Base-by-base conservation (phyloP, 2,797 vertebrate genomes). In the Acomys russatus region DNA sequence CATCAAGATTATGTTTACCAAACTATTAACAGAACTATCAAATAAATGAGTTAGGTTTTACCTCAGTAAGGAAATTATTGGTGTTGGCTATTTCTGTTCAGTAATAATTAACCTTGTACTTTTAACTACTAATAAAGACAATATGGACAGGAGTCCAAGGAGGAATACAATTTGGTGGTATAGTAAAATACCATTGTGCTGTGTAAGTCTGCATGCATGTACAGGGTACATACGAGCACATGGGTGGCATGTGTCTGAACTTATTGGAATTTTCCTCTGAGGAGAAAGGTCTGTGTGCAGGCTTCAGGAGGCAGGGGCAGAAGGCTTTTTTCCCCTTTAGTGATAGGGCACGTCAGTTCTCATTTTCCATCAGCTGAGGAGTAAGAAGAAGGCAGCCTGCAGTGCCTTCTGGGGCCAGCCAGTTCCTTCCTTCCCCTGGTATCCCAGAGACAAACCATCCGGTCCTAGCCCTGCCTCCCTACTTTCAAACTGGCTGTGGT, bases 341-440 rank as follows among this genome's bases (percentile, higher is more conserved):
- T 10, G 68, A 61, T 22, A 49, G 79, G 51, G 61, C 90, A n/a
- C 51, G 94, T 96, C 94, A 44, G 23, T 56, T 95, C 88, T 90
- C 77, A 93, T 96, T 97, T 94, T 83, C 77, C 87, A 30, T 92
- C 82, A 56, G 80, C 51, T 14, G 68, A 92, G 63, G 54, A 74
- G 68, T 2, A 25, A 8, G 14, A 18, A 90, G 77, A 0, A 22
- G 70, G 95, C 80, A 86, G 84, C 44, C 30, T 12, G 0, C 0
- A 0, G 51, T 74, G 78, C 90, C 54, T 89, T 85, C 66, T 70
- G 91, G 91, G 88, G 80, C 76, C 70, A 25, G 20, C 84, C 51
- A 9, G 25, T 38, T 23, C 80, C 56, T 90, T 91, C 86, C 54
- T 91, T 85, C 25, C 20, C 8, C 76, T 83, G 61, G 56, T 61